Conservation (phyloP, 1,140 invertebrate species). For the Heterodera schachtii region DNA sequence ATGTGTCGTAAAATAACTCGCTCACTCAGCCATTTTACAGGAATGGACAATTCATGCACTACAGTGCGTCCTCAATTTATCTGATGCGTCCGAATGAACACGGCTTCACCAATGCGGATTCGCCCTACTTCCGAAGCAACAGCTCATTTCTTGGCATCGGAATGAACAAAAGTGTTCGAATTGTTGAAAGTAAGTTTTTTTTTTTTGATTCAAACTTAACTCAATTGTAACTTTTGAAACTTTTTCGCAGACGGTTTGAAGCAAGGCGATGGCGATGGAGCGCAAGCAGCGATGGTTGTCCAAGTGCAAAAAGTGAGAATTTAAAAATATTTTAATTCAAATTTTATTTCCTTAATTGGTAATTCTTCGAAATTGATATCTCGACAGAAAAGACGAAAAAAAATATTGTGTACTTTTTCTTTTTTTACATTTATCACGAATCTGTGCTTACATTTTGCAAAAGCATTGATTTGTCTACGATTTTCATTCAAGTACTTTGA, state of each 20-base stretch:
- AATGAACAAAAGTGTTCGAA: slow-evolving; percentile 29
- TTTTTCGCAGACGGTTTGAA: slow-evolving; percentile 2
- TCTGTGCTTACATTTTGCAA: too few relatives aligned
- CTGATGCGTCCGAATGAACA: slow-evolving; percentile 18
- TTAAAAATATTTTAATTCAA: too few relatives aligned
- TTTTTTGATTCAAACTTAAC: too few relatives aligned
- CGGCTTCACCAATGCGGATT: slow-evolving; percentile 20
- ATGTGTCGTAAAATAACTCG: too few relatives aligned
- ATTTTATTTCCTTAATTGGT: too few relatives aligned
- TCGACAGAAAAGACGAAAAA: too few relatives aligned
- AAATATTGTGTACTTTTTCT: too few relatives aligned
- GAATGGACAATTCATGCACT: slow-evolving; percentile 15
- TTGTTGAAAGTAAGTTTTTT: slow-evolving; percentile 26
- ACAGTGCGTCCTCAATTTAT: slow-evolving; percentile 23
- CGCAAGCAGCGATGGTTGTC: slow-evolving; percentile 19
- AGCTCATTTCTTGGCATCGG: slow-evolving; percentile 35
- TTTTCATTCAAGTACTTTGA: too few relatives aligned
- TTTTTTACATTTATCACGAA: too few relatives aligned
- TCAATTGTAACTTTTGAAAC: too few relatives aligned
- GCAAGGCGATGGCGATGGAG: not conserved
- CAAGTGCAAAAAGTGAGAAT: slow-evolving; percentile 13
- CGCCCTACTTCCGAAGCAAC: slow-evolving; percentile 29
- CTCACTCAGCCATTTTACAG: not conserved
- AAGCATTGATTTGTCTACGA: too few relatives aligned
- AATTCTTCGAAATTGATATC: too few relatives aligned